Conservation (phyloP, 2,888 invertebrate species). For the Caenorhabditis japonica region DNA sequence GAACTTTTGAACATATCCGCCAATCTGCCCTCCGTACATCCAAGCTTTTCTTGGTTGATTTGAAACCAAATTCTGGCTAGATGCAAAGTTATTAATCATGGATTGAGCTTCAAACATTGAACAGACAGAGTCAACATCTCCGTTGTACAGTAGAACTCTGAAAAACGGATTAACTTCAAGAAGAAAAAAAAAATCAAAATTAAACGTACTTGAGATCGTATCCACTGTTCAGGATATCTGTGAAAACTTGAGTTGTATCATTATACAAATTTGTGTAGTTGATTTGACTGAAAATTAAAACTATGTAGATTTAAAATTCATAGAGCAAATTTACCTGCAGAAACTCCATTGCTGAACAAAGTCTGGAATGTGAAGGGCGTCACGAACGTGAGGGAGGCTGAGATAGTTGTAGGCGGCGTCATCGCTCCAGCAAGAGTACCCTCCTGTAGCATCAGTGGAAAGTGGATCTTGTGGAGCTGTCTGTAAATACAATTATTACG, state of each 20-base stretch:
- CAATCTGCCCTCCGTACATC: slow-evolving; percentile 59
- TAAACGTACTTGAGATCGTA: slow-evolving; percentile 51
- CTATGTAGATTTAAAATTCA: neutral
- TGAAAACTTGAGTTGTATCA: slow-evolving; percentile 66
- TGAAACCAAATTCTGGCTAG: slow-evolving; percentile 24
- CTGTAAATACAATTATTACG: slow-evolving; percentile 11
- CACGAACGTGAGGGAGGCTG: slow-evolving; percentile 63
- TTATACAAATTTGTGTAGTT: slow-evolving; percentile 62
- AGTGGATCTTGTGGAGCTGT: slow-evolving; percentile 61
- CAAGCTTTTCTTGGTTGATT: slow-evolving; percentile 48
- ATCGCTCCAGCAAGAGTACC: slow-evolving; percentile 69
- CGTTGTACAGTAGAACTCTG: slow-evolving; percentile 68
- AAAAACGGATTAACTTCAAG: slow-evolving; percentile 1
- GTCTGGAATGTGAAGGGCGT: slow-evolving; percentile 70
- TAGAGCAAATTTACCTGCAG: slow-evolving; percentile 58
- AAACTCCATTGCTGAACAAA: slow-evolving; percentile 65
- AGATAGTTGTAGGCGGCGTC: slow-evolving; percentile 62
- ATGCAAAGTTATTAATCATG: slow-evolving; percentile 60
- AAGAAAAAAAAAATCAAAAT: neutral
- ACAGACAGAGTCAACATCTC: slow-evolving; percentile 68
- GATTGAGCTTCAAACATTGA: slow-evolving; percentile 66
- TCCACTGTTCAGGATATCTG: slow-evolving; percentile 56
- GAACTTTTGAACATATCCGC: slow-evolving; percentile 64
- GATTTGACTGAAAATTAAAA: slow-evolving; percentile 23
- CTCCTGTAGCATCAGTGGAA: slow-evolving; percentile 70